Percentiles rank a stretch among this genome's conserved stretches.
phyloP scores from a whole-genome alignment of 2,113 vertebrate genomes.

The Odobenus rosmarus region DNA sequence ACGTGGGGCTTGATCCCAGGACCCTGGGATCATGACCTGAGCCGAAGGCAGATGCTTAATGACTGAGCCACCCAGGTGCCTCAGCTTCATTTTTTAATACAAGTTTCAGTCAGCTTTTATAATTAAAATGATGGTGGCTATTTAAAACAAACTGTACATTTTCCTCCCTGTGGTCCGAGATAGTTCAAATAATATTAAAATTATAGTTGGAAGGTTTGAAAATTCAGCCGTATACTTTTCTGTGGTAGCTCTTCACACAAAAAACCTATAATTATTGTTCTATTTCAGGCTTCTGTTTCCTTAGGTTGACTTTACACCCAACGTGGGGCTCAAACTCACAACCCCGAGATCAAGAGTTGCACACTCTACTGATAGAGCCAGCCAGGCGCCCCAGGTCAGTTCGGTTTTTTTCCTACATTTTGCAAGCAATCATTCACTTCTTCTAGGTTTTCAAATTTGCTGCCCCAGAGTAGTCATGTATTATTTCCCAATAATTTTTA shows the following conservation, averaged over 20 bases:
- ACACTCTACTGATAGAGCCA: background rate
- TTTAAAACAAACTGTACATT: background rate
- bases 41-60: too few species aligned
- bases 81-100: background rate
- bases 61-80: too few species aligned
- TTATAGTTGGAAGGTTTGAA: background rate
- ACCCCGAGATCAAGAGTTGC: background rate
- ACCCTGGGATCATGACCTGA: too few species aligned
- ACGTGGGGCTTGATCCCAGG: rapidly evolving
- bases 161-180: background rate
- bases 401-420: background rate
- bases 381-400: background rate
- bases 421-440: background rate
- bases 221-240: background rate
- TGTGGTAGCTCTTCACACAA: background rate
- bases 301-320: background rate
- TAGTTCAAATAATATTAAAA: background rate
- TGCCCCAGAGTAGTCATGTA: background rate
- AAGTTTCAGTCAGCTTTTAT: background rate
- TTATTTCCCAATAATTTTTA: background rate
- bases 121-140: background rate
- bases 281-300: background rate
- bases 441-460: background rate
- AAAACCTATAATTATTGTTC: background rate
- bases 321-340: background rate